phyloP scores from a whole-genome alignment of 1,140 invertebrate species.

The Lasioglossum baleicum region DNA sequence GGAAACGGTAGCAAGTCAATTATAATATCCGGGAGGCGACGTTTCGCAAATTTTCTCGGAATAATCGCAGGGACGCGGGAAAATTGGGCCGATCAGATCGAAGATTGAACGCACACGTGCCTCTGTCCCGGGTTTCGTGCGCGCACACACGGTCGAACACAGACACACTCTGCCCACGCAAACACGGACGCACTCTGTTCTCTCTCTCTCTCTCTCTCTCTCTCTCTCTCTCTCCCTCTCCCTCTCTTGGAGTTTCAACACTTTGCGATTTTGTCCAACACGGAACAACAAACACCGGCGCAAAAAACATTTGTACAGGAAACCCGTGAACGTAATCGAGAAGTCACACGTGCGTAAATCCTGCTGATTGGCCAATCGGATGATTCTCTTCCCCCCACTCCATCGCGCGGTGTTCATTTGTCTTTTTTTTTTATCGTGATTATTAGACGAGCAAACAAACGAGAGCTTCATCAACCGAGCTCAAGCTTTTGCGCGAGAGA shows the following conservation, averaged over 20 bases:
- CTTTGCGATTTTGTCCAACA: no score
- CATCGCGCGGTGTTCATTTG: not conserved
- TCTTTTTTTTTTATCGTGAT: not conserved
- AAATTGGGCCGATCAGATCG: constrained; percentile 19
- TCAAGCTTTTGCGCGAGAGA: not conserved
- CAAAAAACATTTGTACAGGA: no score
- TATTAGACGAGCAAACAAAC: no score
- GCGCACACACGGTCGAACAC: not conserved
- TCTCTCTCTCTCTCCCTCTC: no score
- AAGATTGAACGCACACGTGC: not conserved
- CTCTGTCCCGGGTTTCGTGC: no score
- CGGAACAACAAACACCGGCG: no score
- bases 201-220: no score
- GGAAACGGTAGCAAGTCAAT: not conserved
- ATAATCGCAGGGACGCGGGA: not conserved
- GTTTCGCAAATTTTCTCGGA: not conserved
- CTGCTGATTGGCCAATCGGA: no score
- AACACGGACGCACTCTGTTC: not conserved
- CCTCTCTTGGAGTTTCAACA: no score
- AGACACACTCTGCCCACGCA: not conserved
- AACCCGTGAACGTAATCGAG: no score
- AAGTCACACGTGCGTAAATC: no score
- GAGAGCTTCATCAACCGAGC: not conserved
- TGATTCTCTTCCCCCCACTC: not conserved
- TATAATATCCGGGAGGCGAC: not conserved